A percentile compares a stretch with the other conserved stretches of the same genome.
Conservation (phyloP, 30 jellyfish, hydroid and myxozoan genomes). For the Phacellophora camtschatica region DNA sequence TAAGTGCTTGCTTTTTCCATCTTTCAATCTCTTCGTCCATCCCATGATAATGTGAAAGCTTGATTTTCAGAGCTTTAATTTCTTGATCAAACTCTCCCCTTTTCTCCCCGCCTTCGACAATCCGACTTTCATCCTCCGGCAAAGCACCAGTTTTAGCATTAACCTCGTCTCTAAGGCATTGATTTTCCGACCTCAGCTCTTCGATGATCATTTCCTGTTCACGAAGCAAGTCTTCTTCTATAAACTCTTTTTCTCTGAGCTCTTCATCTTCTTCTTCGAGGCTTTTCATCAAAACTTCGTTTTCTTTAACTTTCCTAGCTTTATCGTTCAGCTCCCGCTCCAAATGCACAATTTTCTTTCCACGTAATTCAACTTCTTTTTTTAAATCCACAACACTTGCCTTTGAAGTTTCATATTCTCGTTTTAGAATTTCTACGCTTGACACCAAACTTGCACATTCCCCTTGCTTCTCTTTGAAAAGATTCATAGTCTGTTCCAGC, state of each 20-base stretch:
- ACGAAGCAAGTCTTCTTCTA: constrained; percentile 55
- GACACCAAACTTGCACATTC: constrained; percentile 22
- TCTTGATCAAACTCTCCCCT: not conserved
- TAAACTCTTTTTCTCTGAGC: constrained; percentile 46
- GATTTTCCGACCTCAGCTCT: constrained; percentile 46
- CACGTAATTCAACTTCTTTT: not conserved
- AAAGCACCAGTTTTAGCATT: not conserved
- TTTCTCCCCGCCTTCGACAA: not conserved
- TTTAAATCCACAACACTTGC: constrained; percentile 7
- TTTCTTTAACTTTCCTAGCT: constrained; percentile 27
- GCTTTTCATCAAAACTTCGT: constrained; percentile 30
- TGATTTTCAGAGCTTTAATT: not conserved
- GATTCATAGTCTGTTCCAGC: constrained; percentile 59
- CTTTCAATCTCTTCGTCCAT: constrained; percentile 2
- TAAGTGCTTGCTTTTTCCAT: not conserved
- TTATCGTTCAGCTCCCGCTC: constrained; percentile 42
- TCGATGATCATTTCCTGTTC: constrained; percentile 47
- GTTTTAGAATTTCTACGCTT: not conserved
- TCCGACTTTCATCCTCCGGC: not conserved
- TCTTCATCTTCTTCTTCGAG: constrained; percentile 64
- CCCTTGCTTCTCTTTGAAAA: constrained; percentile 59
- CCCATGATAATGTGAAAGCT: constrained; percentile 2
- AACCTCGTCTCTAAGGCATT: constrained; percentile 44
- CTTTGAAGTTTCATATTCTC: constrained; percentile 5
- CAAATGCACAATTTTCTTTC: constrained; percentile 4